phyloP scores from a whole-genome alignment of 2,113 vertebrate genomes.

The Copsychus sechellarum region DNA sequence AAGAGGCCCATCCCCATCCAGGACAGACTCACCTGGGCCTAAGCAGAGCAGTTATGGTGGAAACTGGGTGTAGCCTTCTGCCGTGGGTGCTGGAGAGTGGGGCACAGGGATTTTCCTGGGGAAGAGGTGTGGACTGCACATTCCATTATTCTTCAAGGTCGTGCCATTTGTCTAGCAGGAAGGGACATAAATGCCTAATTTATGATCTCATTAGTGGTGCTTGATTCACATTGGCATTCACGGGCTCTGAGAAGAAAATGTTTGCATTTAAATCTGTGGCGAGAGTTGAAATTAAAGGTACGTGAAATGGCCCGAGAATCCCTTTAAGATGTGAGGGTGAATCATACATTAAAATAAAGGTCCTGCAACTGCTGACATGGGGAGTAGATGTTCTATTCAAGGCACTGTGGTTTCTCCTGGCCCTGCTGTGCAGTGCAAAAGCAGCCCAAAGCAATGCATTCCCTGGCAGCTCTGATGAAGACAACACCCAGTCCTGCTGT shows the following conservation, averaged over 20 bases:
- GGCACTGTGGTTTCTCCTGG: not conserved
- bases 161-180: not conserved
- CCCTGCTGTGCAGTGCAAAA: not conserved
- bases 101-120: not conserved
- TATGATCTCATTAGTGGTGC: not conserved
- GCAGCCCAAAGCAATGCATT: not conserved
- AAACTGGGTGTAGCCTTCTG: not conserved
- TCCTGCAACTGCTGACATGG: not conserved
- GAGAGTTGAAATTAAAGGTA: not conserved
- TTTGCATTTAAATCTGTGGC: not conserved
- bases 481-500: not conserved
- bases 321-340: not conserved
- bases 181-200: not conserved
- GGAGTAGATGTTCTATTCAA: not conserved
- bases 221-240: not conserved
- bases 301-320: not conserved
- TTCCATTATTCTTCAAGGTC: not conserved
- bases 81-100: not conserved
- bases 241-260: not conserved
- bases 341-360: not conserved
- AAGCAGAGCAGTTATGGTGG: accelerated
- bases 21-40: not conserved
- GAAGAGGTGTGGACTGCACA: not conserved
- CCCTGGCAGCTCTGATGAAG: not conserved
- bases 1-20: not conserved